These are phyloP conservation scores for Drosophila greeni DNA, from an alignment of 2,888 invertebrate species.

Conservation along the genomic window DNA sequence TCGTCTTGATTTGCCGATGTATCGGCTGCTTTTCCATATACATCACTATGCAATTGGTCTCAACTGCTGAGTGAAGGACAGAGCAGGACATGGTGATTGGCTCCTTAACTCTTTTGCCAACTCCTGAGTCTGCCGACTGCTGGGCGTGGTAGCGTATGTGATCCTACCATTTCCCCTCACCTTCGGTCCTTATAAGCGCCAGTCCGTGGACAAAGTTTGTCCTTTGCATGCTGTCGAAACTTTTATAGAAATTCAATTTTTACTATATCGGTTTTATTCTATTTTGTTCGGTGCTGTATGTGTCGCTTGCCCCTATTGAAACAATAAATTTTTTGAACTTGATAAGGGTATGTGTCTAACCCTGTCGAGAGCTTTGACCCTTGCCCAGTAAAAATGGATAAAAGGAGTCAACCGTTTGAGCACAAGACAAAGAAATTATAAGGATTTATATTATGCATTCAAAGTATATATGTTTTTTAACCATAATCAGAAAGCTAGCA, in stretches of 20 bases:
- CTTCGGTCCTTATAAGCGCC: not conserved
- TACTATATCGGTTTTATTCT: constrained; percentile 50
- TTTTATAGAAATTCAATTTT: constrained; percentile 73
- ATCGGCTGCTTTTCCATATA: not conserved
- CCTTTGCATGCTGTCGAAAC: constrained; percentile 72
- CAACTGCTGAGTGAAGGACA: constrained; percentile 22
- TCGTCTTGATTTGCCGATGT: not conserved
- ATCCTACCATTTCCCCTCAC: constrained; percentile 24
- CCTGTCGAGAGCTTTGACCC: constrained; percentile 60
- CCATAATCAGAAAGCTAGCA: not conserved
- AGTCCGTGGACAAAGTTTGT: constrained; percentile 58
- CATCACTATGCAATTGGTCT: constrained; percentile 10
- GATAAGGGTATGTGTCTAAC: constrained; percentile 47
- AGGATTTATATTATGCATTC: not conserved
- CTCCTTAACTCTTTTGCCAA: constrained; percentile 74
- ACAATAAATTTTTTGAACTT: constrained; percentile 66
- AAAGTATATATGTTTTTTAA: not conserved
- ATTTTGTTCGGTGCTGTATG: constrained; percentile 46
- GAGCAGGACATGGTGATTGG: constrained; percentile 62
- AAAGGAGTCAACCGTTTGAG: constrained; percentile 47
- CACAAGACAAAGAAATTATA: constrained; percentile 6
- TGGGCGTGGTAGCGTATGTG: constrained; percentile 33
- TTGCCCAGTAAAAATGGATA: constrained; percentile 15
- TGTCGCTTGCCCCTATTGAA: constrained; percentile 60
- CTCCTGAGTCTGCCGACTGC: constrained; percentile 46